phyloP scores from a whole-genome alignment of 2,113 vertebrate species.

The Anthoscopus minutus region DNA sequence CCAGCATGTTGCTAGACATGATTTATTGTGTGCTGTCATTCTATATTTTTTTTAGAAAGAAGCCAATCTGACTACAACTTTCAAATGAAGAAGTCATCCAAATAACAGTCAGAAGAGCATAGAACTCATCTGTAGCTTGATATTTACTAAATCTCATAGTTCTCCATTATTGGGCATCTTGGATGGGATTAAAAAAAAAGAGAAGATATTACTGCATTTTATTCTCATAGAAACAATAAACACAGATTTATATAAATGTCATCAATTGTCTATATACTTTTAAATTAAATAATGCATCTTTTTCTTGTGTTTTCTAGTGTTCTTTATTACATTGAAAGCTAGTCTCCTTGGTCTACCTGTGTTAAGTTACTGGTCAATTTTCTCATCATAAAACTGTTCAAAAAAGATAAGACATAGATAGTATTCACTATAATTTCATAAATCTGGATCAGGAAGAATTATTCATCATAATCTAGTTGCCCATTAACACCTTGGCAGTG shows the following conservation, averaged over 20 bases:
- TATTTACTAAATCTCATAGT: not conserved
- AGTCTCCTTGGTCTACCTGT: constrained; percentile 11
- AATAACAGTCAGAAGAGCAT: constrained; percentile 38
- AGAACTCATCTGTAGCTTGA: constrained; percentile 22
- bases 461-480: constrained; percentile 17
- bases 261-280: not conserved
- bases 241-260: constrained; percentile 7
- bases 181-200: not conserved
- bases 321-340: constrained; percentile 15
- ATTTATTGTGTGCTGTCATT: constrained; percentile 73
- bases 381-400: constrained; percentile 37
- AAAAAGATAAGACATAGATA: not conserved
- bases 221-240: constrained; percentile 26
- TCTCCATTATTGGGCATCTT: not conserved
- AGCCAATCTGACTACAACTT: constrained; percentile 56
- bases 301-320: not conserved
- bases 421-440: constrained; percentile 18
- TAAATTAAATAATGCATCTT: not conserved
- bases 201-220: not conserved
- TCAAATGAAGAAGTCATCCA: constrained; percentile 59
- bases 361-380: constrained; percentile 39
- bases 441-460: constrained; percentile 36
- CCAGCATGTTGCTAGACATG: constrained; percentile 68
- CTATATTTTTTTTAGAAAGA: constrained; percentile 61
- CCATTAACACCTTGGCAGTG: not conserved